phyloP scores from a whole-genome alignment of 2,888 invertebrate genomes.

The Drosophila longiperda region DNA sequence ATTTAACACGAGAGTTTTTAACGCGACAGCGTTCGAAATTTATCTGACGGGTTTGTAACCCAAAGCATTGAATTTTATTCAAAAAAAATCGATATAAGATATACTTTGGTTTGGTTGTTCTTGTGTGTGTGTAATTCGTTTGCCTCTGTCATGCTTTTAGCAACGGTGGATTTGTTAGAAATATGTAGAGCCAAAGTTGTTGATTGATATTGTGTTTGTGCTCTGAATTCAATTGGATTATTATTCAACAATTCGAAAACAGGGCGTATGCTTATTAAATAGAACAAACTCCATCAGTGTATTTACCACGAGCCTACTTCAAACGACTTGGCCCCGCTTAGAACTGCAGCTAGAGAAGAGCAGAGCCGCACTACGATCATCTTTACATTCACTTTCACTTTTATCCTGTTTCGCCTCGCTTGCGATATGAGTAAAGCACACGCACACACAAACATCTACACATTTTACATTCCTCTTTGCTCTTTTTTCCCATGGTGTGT shows the following conservation, averaged over 20 bases:
- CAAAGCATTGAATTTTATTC: conserved; percentile 58
- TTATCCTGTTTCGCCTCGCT: conserved; percentile 42
- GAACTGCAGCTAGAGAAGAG: conserved; percentile 20
- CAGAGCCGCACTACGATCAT: conserved; percentile 22
- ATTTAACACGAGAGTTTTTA: conserved; percentile 24
- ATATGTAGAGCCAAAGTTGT: conserved; percentile 29
- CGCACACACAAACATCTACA: background rate
- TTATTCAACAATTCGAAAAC: conserved; percentile 57
- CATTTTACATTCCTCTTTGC: conserved; percentile 1
- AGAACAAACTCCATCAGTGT: background rate
- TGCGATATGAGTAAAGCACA: background rate
- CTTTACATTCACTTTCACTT: conserved; percentile 37
- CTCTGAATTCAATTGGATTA: conserved; percentile 46
- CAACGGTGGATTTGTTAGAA: conserved; percentile 33
- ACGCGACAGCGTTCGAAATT: conserved; percentile 56
- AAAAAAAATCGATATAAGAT: conserved; percentile 49
- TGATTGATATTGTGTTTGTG: conserved; percentile 13
- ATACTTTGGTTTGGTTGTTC: conserved; percentile 35
- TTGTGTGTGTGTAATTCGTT: conserved; percentile 7
- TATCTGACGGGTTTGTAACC: conserved; percentile 67
- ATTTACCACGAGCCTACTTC: background rate
- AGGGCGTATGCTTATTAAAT: conserved; percentile 60
- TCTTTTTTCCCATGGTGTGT: conserved; percentile 15
- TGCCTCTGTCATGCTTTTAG: conserved; percentile 34
- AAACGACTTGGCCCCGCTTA: background rate